These are phyloP conservation scores for Esox lucius DNA, from an alignment of 2,797 vertebrate species.

Conservation along the genomic window DNA sequence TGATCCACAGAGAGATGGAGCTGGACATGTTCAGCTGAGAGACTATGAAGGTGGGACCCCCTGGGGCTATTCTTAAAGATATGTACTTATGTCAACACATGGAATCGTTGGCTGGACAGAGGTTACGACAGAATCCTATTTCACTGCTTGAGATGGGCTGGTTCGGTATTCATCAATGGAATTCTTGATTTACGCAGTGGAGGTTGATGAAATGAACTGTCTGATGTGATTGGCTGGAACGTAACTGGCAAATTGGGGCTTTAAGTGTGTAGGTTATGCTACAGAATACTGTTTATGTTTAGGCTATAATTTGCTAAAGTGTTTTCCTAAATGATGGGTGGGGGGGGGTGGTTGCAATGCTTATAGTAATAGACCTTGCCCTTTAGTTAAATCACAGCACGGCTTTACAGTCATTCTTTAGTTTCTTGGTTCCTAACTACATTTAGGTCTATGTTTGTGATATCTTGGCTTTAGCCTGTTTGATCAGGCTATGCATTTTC, in stretches of 20 bases:
- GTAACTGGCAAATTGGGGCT: conserved; percentile 26
- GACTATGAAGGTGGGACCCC: background rate
- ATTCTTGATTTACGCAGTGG: background rate
- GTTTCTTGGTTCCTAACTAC: conserved; percentile 25
- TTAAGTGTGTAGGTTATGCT: background rate
- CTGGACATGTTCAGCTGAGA: no score
- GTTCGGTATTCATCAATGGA: background rate
- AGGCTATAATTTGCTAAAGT: conserved; percentile 61
- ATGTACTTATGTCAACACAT: background rate
- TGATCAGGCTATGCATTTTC: conserved; percentile 39
- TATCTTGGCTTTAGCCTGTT: conserved; percentile 9
- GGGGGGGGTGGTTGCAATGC: conserved; percentile 53
- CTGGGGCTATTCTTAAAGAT: background rate
- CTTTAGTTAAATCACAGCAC: conserved; percentile 31
- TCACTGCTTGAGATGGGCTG: background rate
- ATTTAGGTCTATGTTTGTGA: conserved; percentile 25
- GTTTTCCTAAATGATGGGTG: conserved; percentile 47
- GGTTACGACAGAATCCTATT: background rate
- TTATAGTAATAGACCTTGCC: conserved; percentile 50
- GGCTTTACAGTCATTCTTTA: background rate
- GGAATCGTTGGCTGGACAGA: background rate
- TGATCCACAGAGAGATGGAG: no score
- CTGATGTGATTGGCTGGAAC: background rate
- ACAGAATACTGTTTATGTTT: conserved; percentile 30
- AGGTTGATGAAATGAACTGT: background rate